These are phyloP conservation scores for Rapana venosa DNA, from an alignment of 2,888 invertebrate genomes.

Conservation along the genomic window DNA sequence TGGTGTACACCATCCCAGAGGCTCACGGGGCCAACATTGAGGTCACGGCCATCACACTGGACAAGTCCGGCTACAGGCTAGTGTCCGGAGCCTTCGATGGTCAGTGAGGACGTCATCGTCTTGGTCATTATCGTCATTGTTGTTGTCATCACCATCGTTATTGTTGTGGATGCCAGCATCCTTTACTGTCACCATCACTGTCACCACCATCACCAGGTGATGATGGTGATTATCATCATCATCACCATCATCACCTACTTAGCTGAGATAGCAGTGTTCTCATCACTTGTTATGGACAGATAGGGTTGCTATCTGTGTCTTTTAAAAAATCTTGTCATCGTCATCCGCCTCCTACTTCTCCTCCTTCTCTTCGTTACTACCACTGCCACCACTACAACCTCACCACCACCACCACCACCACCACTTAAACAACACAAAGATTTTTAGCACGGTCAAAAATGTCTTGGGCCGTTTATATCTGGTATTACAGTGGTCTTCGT, in stretches of 20 bases:
- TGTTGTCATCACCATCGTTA: background rate
- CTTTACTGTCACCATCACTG: background rate
- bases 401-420: too few species aligned
- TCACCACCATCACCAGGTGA: background rate
- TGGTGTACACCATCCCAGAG: constrained; percentile 73
- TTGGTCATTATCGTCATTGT: background rate
- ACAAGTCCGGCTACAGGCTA: constrained; percentile 74
- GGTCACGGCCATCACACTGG: constrained; percentile 74
- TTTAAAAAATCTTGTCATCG: background rate
- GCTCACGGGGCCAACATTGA: constrained; percentile 74
- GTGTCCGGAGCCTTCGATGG: constrained; percentile 76
- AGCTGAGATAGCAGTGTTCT: too few species aligned
- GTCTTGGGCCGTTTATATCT: too few species aligned
- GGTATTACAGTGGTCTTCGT: background rate
- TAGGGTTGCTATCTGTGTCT: too few species aligned
- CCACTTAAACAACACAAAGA: too few species aligned
- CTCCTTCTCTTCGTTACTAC: background rate
- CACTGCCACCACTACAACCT: too few species aligned
- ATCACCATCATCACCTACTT: background rate
- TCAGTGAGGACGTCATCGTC: constrained; percentile 50
- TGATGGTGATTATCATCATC: background rate
- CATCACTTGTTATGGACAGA: too few species aligned
- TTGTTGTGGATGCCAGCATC: background rate
- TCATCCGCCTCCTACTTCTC: background rate
- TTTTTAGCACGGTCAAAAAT: too few species aligned